These are phyloP conservation scores for Cyphomyrmex costatus DNA, from an alignment of 1,140 invertebrate species.

Conservation along the genomic window DNA sequence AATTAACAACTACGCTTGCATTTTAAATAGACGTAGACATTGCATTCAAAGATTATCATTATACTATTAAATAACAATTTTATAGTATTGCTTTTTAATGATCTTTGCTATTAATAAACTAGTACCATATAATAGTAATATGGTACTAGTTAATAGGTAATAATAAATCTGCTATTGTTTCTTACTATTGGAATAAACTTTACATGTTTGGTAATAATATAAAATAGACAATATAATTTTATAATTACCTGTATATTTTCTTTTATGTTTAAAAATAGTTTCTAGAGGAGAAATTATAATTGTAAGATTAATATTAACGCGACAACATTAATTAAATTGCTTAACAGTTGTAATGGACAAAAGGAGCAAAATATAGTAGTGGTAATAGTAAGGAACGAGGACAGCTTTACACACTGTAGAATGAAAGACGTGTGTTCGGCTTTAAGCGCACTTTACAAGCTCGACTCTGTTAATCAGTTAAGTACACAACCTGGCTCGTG, in stretches of 20 bases:
- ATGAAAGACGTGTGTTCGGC: slow-evolving; percentile 73
- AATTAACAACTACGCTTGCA: slow-evolving; percentile 2
- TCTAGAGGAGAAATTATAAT: slow-evolving; percentile 10
- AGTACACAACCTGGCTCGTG: slow-evolving; percentile 65
- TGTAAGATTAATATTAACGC: slow-evolving; percentile 19
- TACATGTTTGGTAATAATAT: too few species aligned
- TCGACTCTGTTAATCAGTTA: slow-evolving; percentile 66
- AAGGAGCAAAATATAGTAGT: background rate
- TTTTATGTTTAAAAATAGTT: background rate
- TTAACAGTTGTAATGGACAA: background rate
- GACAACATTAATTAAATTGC: slow-evolving; percentile 33
- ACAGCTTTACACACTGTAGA: slow-evolving; percentile 62
- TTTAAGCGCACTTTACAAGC: slow-evolving; percentile 71
- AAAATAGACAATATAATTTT: too few species aligned
- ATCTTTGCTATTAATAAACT: too few species aligned
- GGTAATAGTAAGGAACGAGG: slow-evolving; percentile 58
- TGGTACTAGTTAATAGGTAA: background rate
- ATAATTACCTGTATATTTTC: too few species aligned
- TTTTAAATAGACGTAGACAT: background rate
- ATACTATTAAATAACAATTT: background rate
- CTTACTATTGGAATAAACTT: background rate
- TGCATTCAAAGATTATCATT: background rate
- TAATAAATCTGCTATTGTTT: background rate
- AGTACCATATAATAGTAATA: too few species aligned
- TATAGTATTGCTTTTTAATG: background rate